phyloP scores from a whole-genome alignment of 64 coral and sea anemone species.

The Stichodactyla mertensii region DNA sequence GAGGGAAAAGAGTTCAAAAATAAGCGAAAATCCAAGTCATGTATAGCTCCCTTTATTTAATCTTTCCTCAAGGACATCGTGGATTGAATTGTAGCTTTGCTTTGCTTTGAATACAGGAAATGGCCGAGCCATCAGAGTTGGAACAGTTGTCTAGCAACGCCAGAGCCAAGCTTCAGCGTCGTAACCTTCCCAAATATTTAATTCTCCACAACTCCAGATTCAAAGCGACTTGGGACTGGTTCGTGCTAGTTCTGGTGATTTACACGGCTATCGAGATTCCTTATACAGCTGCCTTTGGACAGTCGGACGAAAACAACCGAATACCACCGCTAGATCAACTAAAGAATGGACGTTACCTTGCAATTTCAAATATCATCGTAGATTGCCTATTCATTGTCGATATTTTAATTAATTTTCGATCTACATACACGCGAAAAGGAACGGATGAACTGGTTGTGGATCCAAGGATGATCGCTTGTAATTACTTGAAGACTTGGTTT shows the following conservation, averaged over 20 bases:
- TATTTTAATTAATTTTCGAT: constrained; percentile 92
- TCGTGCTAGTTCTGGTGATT: constrained; percentile 63
- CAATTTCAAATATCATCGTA: constrained; percentile 60
- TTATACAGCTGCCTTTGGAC: constrained; percentile 58
- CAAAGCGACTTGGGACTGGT: constrained; percentile 81
- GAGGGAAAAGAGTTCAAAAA: not conserved
- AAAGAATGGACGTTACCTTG: not conserved
- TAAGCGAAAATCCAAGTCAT: not conserved
- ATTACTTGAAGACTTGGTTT: constrained; percentile 95
- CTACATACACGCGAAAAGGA: constrained; percentile 57
- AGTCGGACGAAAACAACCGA: not conserved
- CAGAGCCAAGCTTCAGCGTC: not conserved
- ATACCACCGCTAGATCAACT: constrained; percentile 3
- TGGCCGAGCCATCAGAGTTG: constrained; percentile 24
- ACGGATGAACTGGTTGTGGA: constrained; percentile 43
- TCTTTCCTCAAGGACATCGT: not conserved
- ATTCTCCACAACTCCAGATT: constrained; percentile 72
- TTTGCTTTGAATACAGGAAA: constrained; percentile 11
- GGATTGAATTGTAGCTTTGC: not conserved
- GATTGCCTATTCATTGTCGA: constrained; percentile 90
- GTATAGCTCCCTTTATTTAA: not conserved
- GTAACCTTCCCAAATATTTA: constrained; percentile 32
- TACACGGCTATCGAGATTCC: constrained; percentile 84
- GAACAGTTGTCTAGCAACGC: constrained; percentile 19
- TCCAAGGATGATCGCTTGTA: constrained; percentile 74